These are phyloP conservation scores for Melanotaenia nigrans DNA, from an alignment of 2,797 vertebrate genomes.

Conservation along the genomic window DNA sequence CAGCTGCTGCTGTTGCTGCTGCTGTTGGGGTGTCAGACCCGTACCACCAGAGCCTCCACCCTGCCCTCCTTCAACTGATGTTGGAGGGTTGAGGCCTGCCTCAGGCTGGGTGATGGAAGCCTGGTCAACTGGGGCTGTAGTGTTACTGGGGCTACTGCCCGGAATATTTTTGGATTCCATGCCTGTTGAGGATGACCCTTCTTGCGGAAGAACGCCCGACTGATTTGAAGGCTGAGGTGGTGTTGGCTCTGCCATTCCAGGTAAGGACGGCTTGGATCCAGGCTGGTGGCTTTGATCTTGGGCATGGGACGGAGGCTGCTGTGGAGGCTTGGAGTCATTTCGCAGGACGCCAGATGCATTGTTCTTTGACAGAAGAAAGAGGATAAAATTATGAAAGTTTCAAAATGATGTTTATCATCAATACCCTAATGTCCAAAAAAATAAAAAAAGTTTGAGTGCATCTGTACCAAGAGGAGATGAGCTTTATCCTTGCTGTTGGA, in stretches of 20 bases:
- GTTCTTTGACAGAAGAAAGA: constrained; percentile 84
- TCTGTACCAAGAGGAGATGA: constrained; percentile 91
- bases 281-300: constrained; percentile 93
- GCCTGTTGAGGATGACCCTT: constrained; percentile 85
- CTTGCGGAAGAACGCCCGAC: constrained; percentile 85
- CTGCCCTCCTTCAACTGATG: constrained; percentile 71
- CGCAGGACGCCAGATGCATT: constrained; percentile 89
- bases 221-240: constrained; percentile 84
- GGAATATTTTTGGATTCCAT: constrained; percentile 93
- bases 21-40: constrained; percentile 84
- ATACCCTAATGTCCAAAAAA: background rate
- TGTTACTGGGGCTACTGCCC: constrained; percentile 89
- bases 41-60: constrained; percentile 74
- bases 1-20: constrained; percentile 87
- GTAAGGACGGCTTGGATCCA: constrained; percentile 91
- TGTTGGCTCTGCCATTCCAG: constrained; percentile 83
- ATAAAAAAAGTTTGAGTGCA: background rate
- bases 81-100: constrained; percentile 78
- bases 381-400: constrained; percentile 15
- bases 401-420: background rate
- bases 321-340: constrained; percentile 90
- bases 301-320: constrained; percentile 81
- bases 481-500: constrained; percentile 96
- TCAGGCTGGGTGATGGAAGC: constrained; percentile 83
- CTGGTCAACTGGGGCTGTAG: constrained; percentile 89